These are phyloP conservation scores for Athalia circularis DNA, from an alignment of 2,888 invertebrate species.

Conservation along the genomic window DNA sequence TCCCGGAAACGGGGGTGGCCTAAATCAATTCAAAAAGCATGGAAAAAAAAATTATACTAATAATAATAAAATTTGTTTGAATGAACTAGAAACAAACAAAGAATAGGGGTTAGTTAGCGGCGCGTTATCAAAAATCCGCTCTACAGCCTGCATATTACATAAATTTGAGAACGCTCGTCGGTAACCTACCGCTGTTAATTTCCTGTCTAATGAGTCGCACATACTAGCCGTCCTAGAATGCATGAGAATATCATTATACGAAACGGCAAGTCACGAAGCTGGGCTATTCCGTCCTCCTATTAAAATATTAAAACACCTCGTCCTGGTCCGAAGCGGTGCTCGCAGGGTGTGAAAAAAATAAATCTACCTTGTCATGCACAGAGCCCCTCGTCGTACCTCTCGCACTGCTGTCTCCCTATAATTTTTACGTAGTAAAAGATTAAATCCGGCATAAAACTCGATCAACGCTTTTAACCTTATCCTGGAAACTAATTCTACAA, in stretches of 20 bases:
- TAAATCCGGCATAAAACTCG: slow-evolving; percentile 24
- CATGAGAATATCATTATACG: slow-evolving; percentile 72
- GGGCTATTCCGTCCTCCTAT: slow-evolving; percentile 71
- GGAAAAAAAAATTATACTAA: background rate
- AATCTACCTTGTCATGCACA: slow-evolving; percentile 73
- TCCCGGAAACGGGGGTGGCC: background rate
- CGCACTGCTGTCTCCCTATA: slow-evolving; percentile 58
- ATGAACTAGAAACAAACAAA: background rate
- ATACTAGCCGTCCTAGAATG: slow-evolving; percentile 35
- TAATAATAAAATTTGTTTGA: background rate
- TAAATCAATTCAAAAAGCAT: background rate
- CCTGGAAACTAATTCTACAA: too few relatives aligned
- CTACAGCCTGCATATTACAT: background rate
- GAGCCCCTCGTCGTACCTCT: slow-evolving; percentile 59
- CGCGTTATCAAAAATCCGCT: slow-evolving; percentile 18
- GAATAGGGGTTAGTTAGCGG: background rate
- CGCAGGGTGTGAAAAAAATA: slow-evolving; percentile 72
- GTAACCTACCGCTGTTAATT: slow-evolving; percentile 33
- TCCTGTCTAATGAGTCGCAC: slow-evolving; percentile 43
- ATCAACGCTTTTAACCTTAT: slow-evolving; percentile 11
- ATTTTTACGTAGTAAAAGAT: slow-evolving; percentile 12
- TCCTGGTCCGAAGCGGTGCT: slow-evolving; percentile 65
- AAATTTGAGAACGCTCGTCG: background rate
- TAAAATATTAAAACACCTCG: slow-evolving; percentile 74
- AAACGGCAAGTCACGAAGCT: slow-evolving; percentile 73